Percentiles rank a stretch among this genome's conserved stretches.
Evolutionary conservation across 2,113 vertebrate genomes (phyloP).

Genomic region (Podarcis cretensis): DNA sequence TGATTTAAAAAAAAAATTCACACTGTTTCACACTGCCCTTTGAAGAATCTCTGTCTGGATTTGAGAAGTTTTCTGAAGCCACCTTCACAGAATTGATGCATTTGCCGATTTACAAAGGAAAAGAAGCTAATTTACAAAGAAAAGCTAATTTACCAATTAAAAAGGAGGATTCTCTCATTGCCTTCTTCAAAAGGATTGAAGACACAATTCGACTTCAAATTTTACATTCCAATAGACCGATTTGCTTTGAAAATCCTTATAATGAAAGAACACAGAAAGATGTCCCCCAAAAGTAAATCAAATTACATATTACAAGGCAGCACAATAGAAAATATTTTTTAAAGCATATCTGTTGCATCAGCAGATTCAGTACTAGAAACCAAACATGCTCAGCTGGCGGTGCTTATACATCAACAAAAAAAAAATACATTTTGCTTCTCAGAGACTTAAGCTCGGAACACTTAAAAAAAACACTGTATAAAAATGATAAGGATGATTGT

Average conservation of each 20-base stretch:
- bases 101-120: constrained; percentile 32
- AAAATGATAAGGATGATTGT: not conserved
- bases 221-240: not conserved
- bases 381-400: constrained; percentile 18
- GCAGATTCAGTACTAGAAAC: constrained; percentile 21
- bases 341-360: constrained; percentile 8
- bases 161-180: constrained; percentile 39
- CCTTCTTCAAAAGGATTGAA: constrained; percentile 32
- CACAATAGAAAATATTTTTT: not conserved
- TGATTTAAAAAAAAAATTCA: too few species aligned
- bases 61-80: constrained; percentile 33
- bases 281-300: not conserved
- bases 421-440: constrained; percentile 11
- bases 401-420: constrained; percentile 21
- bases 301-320: not conserved
- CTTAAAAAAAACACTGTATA: constrained; percentile 12
- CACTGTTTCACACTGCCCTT: not conserved
- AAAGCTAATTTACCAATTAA: constrained; percentile 30
- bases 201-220: constrained; percentile 39
- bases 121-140: constrained; percentile 37
- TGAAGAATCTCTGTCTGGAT: not conserved
- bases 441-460: not conserved
- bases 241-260: constrained; percentile 24
- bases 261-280: constrained; percentile 17
- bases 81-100: constrained; percentile 11